phyloP scores from a whole-genome alignment of 2,797 vertebrate genomes.

The Halcyon leucocephala region DNA sequence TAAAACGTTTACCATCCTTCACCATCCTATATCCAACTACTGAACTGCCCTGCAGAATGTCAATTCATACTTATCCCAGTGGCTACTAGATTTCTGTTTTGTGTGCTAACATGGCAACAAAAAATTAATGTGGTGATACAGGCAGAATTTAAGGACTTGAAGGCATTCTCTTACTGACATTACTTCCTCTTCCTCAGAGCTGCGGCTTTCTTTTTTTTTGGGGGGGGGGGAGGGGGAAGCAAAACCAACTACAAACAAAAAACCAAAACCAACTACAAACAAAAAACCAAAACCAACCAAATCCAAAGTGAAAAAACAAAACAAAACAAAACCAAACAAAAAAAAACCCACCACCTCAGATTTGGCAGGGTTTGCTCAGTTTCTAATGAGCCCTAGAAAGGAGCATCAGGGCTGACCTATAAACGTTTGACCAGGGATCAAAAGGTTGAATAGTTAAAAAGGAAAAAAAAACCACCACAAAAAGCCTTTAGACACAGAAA shows the following conservation, averaged over 20 bases:
- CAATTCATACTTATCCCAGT: not conserved
- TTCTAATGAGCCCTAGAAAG: not conserved
- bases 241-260: not conserved
- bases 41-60: not conserved
- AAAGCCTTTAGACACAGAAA: not conserved
- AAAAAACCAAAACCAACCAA: not conserved
- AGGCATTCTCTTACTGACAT: not conserved
- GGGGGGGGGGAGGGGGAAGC: not conserved
- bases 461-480: not conserved
- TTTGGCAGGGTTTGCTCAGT: not conserved
- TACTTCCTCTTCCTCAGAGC: conserved; percentile 32
- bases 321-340: not conserved
- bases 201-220: not conserved
- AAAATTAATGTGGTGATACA: not conserved
- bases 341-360: not conserved
- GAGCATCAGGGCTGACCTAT: not conserved
- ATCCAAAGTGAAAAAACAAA: too few species aligned
- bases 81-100: not conserved
- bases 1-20: not conserved
- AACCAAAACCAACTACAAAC: not conserved
- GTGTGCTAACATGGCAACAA: not conserved
- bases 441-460: not conserved
- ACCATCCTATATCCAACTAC: not conserved
- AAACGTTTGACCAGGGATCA: not conserved
- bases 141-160: not conserved